These are phyloP conservation scores for Dreissena polymorpha DNA, from an alignment of 1,140 invertebrate species.

Conservation along the genomic window DNA sequence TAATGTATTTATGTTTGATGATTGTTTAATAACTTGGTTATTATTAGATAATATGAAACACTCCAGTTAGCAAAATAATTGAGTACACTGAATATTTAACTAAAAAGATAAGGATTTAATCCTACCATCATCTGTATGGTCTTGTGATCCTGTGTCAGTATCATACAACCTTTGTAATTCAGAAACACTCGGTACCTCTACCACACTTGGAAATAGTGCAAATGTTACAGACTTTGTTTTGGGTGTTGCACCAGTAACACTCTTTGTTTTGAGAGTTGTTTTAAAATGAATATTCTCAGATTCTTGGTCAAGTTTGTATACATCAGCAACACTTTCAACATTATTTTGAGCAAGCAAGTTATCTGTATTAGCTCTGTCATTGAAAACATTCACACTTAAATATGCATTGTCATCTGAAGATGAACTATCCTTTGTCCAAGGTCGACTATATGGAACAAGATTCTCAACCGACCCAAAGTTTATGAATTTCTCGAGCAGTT, in stretches of 20 bases:
- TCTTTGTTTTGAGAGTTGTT: too few species aligned
- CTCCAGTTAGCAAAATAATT: too few species aligned
- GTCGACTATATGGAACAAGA: not conserved
- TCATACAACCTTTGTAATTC: not conserved
- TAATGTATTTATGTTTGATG: too few species aligned
- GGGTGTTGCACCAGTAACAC: slow-evolving; percentile 8
- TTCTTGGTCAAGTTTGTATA: too few species aligned
- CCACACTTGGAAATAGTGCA: slow-evolving; percentile 67
- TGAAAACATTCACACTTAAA: not conserved
- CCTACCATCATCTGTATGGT: too few species aligned
- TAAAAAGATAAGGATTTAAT: too few species aligned
- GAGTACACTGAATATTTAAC: too few species aligned
- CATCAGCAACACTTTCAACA: too few species aligned
- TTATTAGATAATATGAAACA: too few species aligned
- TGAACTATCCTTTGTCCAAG: not conserved
- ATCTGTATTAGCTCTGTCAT: not conserved
- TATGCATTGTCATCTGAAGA: not conserved
- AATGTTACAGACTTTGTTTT: slow-evolving; percentile 61
- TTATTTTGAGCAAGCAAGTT: not conserved
- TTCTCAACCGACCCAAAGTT: not conserved
- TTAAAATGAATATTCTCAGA: too few species aligned
- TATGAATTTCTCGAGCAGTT: not conserved
- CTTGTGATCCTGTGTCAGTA: too few species aligned
- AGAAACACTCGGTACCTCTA: slow-evolving; percentile 60
- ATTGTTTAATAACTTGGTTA: too few species aligned